Conservation (phyloP, 2,888 invertebrate species). For the Drosophila anceps region DNA sequence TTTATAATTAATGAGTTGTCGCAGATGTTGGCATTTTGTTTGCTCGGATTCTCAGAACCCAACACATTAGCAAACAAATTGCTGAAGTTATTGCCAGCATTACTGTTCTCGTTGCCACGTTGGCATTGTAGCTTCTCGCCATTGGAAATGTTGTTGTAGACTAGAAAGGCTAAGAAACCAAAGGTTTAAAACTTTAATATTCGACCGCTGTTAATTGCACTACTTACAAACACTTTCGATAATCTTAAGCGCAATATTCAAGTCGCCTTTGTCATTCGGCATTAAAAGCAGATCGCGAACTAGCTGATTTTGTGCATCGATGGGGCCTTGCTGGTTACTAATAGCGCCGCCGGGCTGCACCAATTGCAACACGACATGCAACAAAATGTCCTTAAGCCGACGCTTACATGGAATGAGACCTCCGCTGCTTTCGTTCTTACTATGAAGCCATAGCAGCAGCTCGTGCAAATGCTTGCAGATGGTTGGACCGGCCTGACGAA, state of each 20-base stretch:
- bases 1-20: conserved; percentile 90
- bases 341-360: conserved; percentile 89
- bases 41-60: conserved; percentile 87
- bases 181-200: background rate
- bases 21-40: conserved; percentile 89
- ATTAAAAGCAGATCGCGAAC: conserved; percentile 88
- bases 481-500: conserved; percentile 90
- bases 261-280: conserved; percentile 89
- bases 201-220: accelerated
- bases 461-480: conserved; percentile 91
- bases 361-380: conserved; percentile 90
- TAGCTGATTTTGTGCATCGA: conserved; percentile 91
- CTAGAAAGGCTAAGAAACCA: conserved; percentile 85
- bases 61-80: conserved; percentile 92
- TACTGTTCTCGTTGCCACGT: conserved; percentile 85
- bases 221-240: conserved; percentile 90
- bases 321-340: conserved; percentile 88
- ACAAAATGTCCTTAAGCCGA: conserved; percentile 86
- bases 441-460: conserved; percentile 89
- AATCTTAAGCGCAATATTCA: conserved; percentile 90
- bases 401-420: conserved; percentile 86
- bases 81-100: conserved; percentile 88
- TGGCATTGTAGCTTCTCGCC: conserved; percentile 87
- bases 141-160: conserved; percentile 87
- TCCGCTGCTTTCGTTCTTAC: conserved; percentile 88